A percentile compares a stretch with the other conserved stretches of the same genome.
Conservation (phyloP, 1,140 invertebrate species). For the Drosophila burlai region DNA sequence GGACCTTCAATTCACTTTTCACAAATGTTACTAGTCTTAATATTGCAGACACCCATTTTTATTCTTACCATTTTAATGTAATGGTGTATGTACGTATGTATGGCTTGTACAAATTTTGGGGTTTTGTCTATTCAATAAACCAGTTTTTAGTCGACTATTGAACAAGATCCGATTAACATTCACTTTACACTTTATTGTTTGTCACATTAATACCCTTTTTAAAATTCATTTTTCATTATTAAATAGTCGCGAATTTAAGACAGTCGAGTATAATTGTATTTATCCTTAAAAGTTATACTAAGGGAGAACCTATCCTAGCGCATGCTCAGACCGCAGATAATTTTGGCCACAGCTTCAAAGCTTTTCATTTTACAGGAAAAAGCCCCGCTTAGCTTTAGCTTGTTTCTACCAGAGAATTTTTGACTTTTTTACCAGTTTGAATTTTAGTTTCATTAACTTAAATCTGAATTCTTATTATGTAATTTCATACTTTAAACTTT, state of each 20-base stretch:
- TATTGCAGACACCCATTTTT: conserved; percentile 19
- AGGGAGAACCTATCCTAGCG: conserved; percentile 29
- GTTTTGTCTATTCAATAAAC: conserved; percentile 10
- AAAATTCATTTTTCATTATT: conserved; percentile 50
- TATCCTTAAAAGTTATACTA: conserved; percentile 69
- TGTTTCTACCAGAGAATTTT: not conserved
- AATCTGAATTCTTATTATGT: not conserved
- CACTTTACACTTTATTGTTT: conserved; percentile 1
- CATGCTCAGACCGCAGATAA: conserved; percentile 49
- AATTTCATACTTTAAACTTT: too few species aligned
- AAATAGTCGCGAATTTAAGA: conserved; percentile 63
- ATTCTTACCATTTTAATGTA: conserved; percentile 65
- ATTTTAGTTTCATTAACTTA: not conserved
- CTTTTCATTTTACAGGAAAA: conserved; percentile 24
- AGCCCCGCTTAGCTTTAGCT: not conserved
- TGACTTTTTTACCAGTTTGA: not conserved
- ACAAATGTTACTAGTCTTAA: conserved; percentile 1
- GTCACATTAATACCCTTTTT: conserved; percentile 20
- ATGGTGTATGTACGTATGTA: conserved; percentile 29
- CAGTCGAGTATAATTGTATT: conserved; percentile 77
- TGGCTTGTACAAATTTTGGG: conserved; percentile 24
- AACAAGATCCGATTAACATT: conserved; percentile 7
- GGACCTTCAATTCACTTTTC: conserved; percentile 1
- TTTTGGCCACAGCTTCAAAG: conserved; percentile 43
- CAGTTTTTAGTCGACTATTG: conserved; percentile 1